Conservation (phyloP, 2,113 vertebrate species). For the Taurulus bubalis region DNA sequence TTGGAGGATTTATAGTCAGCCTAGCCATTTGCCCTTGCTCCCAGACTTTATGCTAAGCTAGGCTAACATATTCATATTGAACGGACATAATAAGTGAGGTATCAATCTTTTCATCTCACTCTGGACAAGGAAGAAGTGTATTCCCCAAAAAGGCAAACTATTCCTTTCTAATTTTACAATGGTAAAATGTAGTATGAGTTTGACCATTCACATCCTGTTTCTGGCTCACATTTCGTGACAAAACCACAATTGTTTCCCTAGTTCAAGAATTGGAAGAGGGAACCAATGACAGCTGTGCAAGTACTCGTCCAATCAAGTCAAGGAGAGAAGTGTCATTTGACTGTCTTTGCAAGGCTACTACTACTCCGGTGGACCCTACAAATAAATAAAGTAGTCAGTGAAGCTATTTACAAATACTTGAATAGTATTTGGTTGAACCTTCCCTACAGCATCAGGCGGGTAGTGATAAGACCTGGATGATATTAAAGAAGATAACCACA, state of each 20-base stretch:
- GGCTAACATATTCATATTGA: neutral
- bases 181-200: too few species aligned
- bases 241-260: neutral
- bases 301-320: neutral
- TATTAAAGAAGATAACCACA: neutral
- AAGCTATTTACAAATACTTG: neutral
- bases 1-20: too few species aligned
- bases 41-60: neutral
- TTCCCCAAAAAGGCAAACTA: neutral
- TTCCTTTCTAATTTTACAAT: neutral
- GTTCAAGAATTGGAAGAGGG: neutral
- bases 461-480: slow-evolving; percentile 3
- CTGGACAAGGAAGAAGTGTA: neutral
- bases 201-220: neutral
- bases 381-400: slow-evolving; percentile 4
- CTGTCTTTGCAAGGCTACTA: slow-evolving; percentile 20
- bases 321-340: neutral
- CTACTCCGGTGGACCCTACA: neutral
- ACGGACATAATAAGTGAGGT: neutral
- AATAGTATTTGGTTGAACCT: slow-evolving; percentile 19
- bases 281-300: neutral
- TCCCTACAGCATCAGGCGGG: slow-evolving; percentile 9
- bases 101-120: neutral
- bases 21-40: neutral
- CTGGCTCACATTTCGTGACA: neutral